Percentiles rank a stretch among this genome's conserved stretches.
phyloP scores from a whole-genome alignment of 2,797 vertebrate genomes.

The Xiphophorus birchmanni region DNA sequence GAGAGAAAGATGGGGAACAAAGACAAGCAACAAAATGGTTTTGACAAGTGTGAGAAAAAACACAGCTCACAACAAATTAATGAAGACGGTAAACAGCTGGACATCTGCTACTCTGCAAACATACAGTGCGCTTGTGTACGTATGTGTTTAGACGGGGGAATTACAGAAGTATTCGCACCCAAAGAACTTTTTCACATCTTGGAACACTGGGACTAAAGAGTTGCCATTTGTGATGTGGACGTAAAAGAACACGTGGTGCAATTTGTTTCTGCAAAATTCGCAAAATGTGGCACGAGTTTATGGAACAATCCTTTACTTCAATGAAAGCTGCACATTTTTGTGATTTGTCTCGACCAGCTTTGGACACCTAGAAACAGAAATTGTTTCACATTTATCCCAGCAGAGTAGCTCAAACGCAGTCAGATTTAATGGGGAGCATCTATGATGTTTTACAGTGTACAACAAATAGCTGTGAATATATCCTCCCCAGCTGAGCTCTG shows the following conservation, averaged over 20 bases:
- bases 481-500: neutral
- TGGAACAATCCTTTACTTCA: neutral
- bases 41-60: conserved; percentile 27
- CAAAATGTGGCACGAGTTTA: neutral
- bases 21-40: conserved; percentile 53
- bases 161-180: neutral
- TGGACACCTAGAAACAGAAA: neutral
- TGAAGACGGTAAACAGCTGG: conserved; percentile 69
- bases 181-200: neutral
- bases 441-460: neutral
- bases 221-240: neutral
- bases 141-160: conserved; percentile 3
- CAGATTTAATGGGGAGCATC: neutral
- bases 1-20: conserved; percentile 49
- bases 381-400: neutral
- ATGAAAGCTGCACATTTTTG: neutral
- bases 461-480: neutral
- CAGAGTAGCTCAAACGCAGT: neutral
- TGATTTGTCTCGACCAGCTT: neutral
- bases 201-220: neutral
- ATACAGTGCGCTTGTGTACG: conserved; percentile 14
- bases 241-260: neutral
- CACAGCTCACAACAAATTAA: conserved; percentile 49
- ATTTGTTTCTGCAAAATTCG: neutral
- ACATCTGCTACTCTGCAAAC: conserved; percentile 32